Percentiles rank a stretch among this genome's conserved stretches.
phyloP scores from a whole-genome alignment of 2,797 vertebrate species.

The Capromys pilorides region DNA sequence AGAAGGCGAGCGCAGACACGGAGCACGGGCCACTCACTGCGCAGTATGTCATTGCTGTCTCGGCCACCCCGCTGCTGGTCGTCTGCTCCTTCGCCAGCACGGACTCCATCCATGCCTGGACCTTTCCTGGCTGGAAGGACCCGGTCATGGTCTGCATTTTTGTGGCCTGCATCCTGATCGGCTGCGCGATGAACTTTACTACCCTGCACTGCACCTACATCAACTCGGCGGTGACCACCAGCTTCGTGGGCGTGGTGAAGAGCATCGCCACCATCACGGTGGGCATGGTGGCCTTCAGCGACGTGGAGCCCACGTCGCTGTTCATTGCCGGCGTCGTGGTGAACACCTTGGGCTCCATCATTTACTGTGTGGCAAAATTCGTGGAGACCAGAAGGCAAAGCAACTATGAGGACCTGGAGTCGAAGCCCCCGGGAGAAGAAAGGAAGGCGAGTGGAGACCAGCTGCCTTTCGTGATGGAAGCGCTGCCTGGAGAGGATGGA shows the following conservation, averaged over 20 bases:
- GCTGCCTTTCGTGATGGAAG: conserved; percentile 84
- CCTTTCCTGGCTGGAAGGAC: conserved; percentile 94
- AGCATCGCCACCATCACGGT: conserved; percentile 98
- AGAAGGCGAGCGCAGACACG: conserved; percentile 94
- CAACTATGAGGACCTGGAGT: conserved; percentile 94
- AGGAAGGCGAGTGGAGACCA: conserved; percentile 80
- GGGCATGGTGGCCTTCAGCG: conserved; percentile 96
- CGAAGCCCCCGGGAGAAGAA: conserved; percentile 85
- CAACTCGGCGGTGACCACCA: conserved; percentile 99
- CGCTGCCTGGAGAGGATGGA: conserved; percentile 78
- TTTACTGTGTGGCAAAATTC: conserved; percentile 96
- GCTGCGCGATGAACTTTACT: conserved; percentile 99
- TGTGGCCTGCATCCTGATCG: conserved; percentile 91
- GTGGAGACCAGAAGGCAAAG: conserved; percentile 92
- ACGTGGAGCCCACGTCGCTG: conserved; percentile 93
- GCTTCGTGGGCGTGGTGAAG: conserved; percentile 98
- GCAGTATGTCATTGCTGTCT: conserved; percentile 95
- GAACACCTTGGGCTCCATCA: conserved; percentile 96
- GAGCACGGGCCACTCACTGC: conserved; percentile 95
- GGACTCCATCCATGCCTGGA: conserved; percentile 94
- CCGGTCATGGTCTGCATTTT: conserved; percentile 93
- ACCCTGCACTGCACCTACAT: conserved; percentile 99
- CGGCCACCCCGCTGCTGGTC: conserved; percentile 90
- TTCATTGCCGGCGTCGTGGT: conserved; percentile 97
- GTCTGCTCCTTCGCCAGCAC: conserved; percentile 93